phyloP scores from a whole-genome alignment of 2,797 vertebrate genomes.

The Tiaroga cobitis region DNA sequence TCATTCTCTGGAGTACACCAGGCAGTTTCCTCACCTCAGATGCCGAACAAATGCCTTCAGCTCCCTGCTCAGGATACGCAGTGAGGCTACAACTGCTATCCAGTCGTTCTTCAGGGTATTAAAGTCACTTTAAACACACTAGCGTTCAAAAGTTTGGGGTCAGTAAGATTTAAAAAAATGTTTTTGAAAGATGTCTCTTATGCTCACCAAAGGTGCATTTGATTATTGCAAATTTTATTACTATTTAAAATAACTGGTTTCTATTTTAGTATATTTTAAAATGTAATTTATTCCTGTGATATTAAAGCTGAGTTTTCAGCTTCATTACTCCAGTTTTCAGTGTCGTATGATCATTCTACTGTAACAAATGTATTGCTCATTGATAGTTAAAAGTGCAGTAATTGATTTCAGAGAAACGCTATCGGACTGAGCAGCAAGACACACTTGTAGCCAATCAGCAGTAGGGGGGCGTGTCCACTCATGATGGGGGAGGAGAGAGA shows the following conservation, averaged over 20 bases:
- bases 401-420: too few relatives aligned
- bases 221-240: background rate
- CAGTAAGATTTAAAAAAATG: background rate
- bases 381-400: too few relatives aligned
- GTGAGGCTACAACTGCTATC: constrained; percentile 86
- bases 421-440: too few relatives aligned
- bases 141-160: background rate
- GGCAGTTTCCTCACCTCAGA: constrained; percentile 90
- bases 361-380: background rate
- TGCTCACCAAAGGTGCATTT: background rate
- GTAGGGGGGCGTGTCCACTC: too few relatives aligned
- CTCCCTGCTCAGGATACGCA: constrained; percentile 89
- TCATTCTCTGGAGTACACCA: constrained; percentile 84
- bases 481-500: too few relatives aligned
- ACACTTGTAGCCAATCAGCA: too few relatives aligned
- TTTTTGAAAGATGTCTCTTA: background rate
- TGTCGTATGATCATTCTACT: background rate
- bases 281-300: background rate
- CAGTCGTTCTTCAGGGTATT: constrained; percentile 92
- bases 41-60: constrained; percentile 85
- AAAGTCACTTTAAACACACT: too few relatives aligned
- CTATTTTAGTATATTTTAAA: background rate
- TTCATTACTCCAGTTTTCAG: background rate
- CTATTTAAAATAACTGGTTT: background rate
- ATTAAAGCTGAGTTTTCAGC: background rate